Evolutionary conservation across 2,888 invertebrate species (phyloP), one percentile per base, ranked within the genome.

Genomic region (Temnothorax ravouxi): DNA sequence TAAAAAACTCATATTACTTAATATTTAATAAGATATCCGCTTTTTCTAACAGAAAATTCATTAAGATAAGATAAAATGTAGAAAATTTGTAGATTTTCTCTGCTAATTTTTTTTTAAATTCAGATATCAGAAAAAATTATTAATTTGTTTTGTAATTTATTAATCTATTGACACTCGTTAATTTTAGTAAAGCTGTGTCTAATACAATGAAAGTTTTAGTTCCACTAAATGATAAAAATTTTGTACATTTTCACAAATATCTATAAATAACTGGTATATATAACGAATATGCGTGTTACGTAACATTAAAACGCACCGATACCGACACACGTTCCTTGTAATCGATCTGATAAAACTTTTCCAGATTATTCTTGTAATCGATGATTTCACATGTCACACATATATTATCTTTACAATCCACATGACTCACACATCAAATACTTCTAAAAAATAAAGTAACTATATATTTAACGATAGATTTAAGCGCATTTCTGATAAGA

Each of bases 361-460:
- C 25, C n/a, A 77, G 47, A 54, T 15, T 4, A 0, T 52, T 47
- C 47, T 25, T 38, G 15, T 21, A 69, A 67, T 34, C 25, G 59
- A 71, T 71, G 25, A 80, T 59, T 59, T 79, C 79, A 79, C 18
- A 4, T 67, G n/a, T 44, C n/a, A 34, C 13, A 34, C 21, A 38
- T 50, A 38, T 50, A 34, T 34, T 62, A 38, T 66, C 56, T 79
- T 15, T 34, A 79, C 21, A 21, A 44, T 25, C 11, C 1, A 44
- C 38, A 66, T 56, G 15, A 71, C 5, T 71, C 71, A 50, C 29
- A 34, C 15, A 56, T n/a, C n/a, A n/a, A n/a, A n/a, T n/a, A 44
- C 11, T 56, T 34, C 38, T 0, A 11, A 69, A 11, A 69, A 56
- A 21, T 29, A 34, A 21, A 56, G 13, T 38, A n/a, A 47, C 3